Base-by-base conservation (phyloP, 1,140 invertebrate genomes). In the Aphidius ervi region DNA sequence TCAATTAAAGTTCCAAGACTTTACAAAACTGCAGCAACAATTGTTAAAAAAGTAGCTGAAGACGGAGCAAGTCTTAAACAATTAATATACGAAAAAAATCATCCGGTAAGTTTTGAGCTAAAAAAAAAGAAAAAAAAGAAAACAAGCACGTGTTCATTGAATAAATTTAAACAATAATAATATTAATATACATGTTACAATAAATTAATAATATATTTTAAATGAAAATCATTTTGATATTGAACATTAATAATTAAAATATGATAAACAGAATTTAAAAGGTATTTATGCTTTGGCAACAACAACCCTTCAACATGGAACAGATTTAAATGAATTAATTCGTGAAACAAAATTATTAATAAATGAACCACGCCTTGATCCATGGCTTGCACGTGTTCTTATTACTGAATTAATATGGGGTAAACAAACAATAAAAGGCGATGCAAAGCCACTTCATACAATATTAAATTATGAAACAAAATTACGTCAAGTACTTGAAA, bases 401-500 rank as follows among this genome's bases (percentile, higher is more conserved):
- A 86, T 93, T 62, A 87, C 89, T 46, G 92, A 95, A 75, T 77
- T 93, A 37, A 73, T 94, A n/a, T 92, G 89, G 83, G 90, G 91
- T 47, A 89, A 91, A 78, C 83, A 84, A 73, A 60, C 70, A n/a
- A 77, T 94, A 9, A 82, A 83, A 56, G 82, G 84, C 10, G 81
- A 87, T 50, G 85, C 84, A 64, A 90, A 87, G 76, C 90, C 90
- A 6, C 78, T 88, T 52, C 68, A 84, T 77, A 89, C 85, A 46
- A 80, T 93, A 64, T 70, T 86, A 48, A 74, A 77, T 54, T 90
- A 91, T 74, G 78, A 87, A 75, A 82, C 85, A 53, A 70, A 79
- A 68, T 70, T 86, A 54, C 71, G 76, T 54, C 71, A 82, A 53
- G 72, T 73, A 31, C 68, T 81, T 49, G 68, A 61, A 53, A 70